Base-by-base conservation (phyloP, 2,888 invertebrate species). In the Stomorhina lunata region DNA sequence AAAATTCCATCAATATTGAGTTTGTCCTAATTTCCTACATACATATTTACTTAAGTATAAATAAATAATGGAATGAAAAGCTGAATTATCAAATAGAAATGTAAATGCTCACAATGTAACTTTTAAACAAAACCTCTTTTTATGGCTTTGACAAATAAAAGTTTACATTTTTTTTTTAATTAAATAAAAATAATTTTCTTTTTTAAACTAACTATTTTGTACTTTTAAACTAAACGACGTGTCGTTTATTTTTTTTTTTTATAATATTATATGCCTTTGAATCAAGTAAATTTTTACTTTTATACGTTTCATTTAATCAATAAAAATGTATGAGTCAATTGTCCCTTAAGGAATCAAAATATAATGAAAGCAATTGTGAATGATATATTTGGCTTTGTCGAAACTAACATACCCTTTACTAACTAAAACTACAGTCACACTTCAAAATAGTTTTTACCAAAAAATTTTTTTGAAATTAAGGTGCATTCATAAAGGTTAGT, bases 1-100 rank as follows among this genome's bases (percentile, higher is more conserved):
- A 34, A 66, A 66, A 48, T 66, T 66, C 65, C 34, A 66, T 66
- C 48, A 50, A 34, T 50, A 66, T 66, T 48, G 32, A 50, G 22
- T 29, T 34, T 32, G 34, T 9, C 15, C 27, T 50, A 37, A 29
- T 43, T 5, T 43, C 25, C 4, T n/a, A 20, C 32, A 25, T n/a
- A 12, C 37, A 40, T 22, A 4, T 20, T 34, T 25, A 37, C n/a
- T 27, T 37, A 37, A 37, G 53, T 53, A 10, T n/a, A 34, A 66
- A 43, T 4, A 34, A 7, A 34, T 10, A 12, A 34, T 4, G 6
- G 2, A 17, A 3, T 12, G 2, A 27, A 50, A 50, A 55, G 32
- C 17, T 17, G 25, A 50, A 50, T 25, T 25, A 12, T 12, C 12
- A 50, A 25, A 50, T 20, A 34, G 20, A 22, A 37, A 20, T 59